A percentile compares a stretch with the other conserved stretches of the same genome.
Evolutionary conservation across 2,888 invertebrate species (phyloP).

Genomic region (Augiades crinisus): DNA sequence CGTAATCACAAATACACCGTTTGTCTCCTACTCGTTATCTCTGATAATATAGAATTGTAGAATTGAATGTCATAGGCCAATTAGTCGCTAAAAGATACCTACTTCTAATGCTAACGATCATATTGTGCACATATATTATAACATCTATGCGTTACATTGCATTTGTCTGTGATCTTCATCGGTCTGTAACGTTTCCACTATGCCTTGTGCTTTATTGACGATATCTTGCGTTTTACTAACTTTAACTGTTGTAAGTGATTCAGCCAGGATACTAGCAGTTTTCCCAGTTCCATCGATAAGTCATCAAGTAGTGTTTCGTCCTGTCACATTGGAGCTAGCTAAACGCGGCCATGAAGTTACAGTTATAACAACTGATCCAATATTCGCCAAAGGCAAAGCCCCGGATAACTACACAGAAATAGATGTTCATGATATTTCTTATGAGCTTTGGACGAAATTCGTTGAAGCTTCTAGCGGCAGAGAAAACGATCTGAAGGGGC

Average conservation of each 20-base stretch:
- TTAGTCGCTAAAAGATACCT: not conserved
- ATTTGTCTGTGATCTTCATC: not conserved
- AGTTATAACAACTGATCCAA: conserved; percentile 43
- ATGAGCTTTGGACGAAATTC: conserved; percentile 33
- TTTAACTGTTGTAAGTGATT: conserved; percentile 25
- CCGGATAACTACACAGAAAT: conserved; percentile 49
- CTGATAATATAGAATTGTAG: not conserved
- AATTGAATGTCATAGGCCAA: not conserved
- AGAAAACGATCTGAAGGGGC: not conserved
- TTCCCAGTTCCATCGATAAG: conserved; percentile 45
- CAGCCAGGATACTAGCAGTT: conserved; percentile 40
- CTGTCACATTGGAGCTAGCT: conserved; percentile 41
- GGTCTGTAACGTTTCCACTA: not conserved
- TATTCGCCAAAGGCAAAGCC: conserved; percentile 34
- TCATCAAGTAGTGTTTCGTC: conserved; percentile 44
- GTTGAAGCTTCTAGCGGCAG: not conserved
- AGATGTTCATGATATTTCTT: conserved; percentile 45
- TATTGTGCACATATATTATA: not conserved
- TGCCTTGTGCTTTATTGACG: not conserved
- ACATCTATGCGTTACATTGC: not conserved
- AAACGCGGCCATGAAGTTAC: conserved; percentile 43
- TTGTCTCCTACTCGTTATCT: not conserved
- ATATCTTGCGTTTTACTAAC: not conserved
- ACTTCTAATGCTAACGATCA: not conserved
- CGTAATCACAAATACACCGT: not conserved